Base-by-base conservation (phyloP, 2,113 vertebrate genomes). In the Elephantulus edwardii region DNA sequence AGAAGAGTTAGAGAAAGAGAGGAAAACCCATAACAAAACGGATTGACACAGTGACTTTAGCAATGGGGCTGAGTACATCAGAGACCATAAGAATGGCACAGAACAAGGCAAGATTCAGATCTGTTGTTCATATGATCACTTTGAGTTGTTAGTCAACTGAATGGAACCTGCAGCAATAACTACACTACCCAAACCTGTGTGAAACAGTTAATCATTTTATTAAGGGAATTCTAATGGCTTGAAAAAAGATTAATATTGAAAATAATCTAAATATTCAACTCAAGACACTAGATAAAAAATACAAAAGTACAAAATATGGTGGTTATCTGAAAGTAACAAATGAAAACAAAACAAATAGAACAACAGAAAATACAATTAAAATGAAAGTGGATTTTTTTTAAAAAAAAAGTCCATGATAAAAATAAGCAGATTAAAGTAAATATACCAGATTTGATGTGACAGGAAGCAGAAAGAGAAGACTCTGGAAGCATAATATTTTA, bases 261-360 rank as follows among this genome's bases (percentile, higher is more conserved):
- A 80, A 68, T 79, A 80, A 56, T 38, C 26, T 82, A 64, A 79
- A 20, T 46, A 77, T 44, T 75, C 70, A 86, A 71, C n/a, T 93
- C 83, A 16, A 38, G 44, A 81, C 82, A 82, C 12, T 3, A 82
- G n/a, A 64, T 62, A 78, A 71, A 83, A n/a, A 70, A 2, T 83
- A 46, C 4, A 48, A 77, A 88, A 78, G 62, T 79, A 64, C 8
- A 88, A 85, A 86, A 79, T 35, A 46, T 28, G 80, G n/a, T n/a
- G n/a, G n/a, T n/a, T n/a, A n/a, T n/a, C n/a, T n/a, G n/a, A n/a
- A n/a, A n/a, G n/a, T n/a, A n/a, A n/a, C n/a, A n/a, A n/a, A n/a
- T n/a, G 56, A 80, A 64, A 33, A 79, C 38, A 74, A 24, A 72
- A 85, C 70, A 83, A 72, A 28, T n/a, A n/a, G n/a, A 91, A 79